A percentile compares a stretch with the other conserved stretches of the same genome.
Evolutionary conservation across 2,888 invertebrate species (phyloP).

Genomic region (Cheilosia vernalis): DNA sequence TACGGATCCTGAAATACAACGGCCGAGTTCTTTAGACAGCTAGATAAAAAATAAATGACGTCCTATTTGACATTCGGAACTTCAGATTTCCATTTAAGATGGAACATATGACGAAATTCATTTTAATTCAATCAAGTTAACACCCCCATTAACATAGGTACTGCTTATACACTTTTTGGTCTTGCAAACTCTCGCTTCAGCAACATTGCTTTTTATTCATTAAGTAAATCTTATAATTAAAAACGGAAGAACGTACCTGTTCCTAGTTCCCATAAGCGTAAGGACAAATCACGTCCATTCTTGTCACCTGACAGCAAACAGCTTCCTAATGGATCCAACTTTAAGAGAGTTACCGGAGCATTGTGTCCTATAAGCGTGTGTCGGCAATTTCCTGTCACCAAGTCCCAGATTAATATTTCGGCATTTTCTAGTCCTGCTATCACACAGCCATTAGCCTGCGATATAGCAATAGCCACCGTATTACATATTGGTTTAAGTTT

Average conservation of each 20-base stretch:
- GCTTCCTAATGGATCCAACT: conserved; percentile 89
- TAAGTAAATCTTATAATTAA: background rate
- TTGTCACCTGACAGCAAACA: conserved; percentile 90
- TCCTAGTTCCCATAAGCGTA: conserved; percentile 92
- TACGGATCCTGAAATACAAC: no score
- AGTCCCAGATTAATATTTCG: conserved; percentile 93
- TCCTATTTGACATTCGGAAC: no score
- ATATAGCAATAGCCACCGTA: conserved; percentile 93
- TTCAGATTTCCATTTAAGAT: no score
- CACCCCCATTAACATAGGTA: no score
- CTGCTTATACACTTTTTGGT: no score
- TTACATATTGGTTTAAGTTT: conserved; percentile 95
- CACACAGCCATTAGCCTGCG: conserved; percentile 92
- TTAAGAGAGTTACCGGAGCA: conserved; percentile 89
- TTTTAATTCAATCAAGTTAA: no score
- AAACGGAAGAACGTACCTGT: conserved; percentile 85
- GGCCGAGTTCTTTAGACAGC: no score
- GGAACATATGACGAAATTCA: no score
- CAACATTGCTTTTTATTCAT: no score
- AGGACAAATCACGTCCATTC: conserved; percentile 88
- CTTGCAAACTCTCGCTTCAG: no score
- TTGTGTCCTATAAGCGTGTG: conserved; percentile 91
- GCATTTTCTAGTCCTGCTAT: conserved; percentile 93
- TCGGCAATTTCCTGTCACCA: conserved; percentile 92
- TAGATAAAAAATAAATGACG: no score